phyloP scores from a whole-genome alignment of 2,797 vertebrate genomes.

The Platalea minor region DNA sequence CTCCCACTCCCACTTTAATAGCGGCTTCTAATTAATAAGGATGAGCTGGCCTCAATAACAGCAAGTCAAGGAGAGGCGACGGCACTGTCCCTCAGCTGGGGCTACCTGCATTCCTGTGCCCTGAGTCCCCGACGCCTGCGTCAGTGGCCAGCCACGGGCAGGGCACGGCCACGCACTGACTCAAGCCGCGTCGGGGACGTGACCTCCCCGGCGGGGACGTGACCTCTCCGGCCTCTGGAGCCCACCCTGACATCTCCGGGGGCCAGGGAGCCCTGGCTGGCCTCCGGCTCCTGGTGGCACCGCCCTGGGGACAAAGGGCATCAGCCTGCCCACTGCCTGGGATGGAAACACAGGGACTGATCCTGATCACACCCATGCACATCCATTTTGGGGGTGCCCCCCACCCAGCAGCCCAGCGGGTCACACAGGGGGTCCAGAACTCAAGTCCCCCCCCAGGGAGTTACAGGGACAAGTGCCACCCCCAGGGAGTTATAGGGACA shows the following conservation, averaged over 20 bases:
- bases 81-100: neutral
- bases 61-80: neutral
- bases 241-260: fast-evolving
- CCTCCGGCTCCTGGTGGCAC: neutral
- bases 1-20: conserved; percentile 9
- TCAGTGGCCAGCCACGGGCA: neutral
- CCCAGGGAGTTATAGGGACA: neutral
- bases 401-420: neutral
- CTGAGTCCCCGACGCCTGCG: neutral
- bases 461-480: neutral
- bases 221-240: fast-evolving
- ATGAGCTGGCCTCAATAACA: neutral
- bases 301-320: neutral
- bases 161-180: neutral
- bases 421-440: neutral
- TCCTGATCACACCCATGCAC: neutral
- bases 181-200: fast-evolving
- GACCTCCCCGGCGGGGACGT: neutral
- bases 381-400: fast-evolving
- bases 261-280: neutral
- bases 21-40: neutral
- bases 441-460: neutral
- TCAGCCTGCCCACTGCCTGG: neutral
- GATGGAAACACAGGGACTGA: neutral
- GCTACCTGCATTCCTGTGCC: neutral